These are phyloP conservation scores for Drosophila punjabiensis DNA, from an alignment of 1,140 invertebrate genomes.

Conservation along the genomic window DNA sequence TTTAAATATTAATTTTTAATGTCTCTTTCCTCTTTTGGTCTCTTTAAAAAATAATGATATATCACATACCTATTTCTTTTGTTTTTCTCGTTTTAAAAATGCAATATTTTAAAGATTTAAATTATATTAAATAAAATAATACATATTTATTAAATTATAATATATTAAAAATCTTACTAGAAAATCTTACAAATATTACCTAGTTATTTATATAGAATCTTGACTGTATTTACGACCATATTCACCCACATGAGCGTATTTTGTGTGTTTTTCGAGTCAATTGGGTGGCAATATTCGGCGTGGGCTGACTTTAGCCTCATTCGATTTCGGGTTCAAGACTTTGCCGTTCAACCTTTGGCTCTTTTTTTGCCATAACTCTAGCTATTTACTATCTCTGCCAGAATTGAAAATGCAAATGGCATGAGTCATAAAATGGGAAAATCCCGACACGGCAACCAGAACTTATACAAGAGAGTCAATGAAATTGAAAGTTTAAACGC, in stretches of 20 bases:
- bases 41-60: background rate
- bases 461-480: conserved; percentile 57
- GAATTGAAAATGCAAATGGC: conserved; percentile 56
- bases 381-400: conserved; percentile 21
- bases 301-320: conserved; percentile 40
- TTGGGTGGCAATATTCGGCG: conserved; percentile 62
- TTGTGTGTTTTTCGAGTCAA: conserved; percentile 49
- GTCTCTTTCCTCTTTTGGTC: background rate
- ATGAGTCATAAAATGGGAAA: conserved; percentile 76
- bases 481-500: conserved; percentile 72
- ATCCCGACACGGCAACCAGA: conserved; percentile 40
- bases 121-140: no score
- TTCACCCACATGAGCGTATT: conserved; percentile 37
- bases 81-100: background rate
- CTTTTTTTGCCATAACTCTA: conserved; percentile 29
- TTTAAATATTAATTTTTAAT: background rate
- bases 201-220: background rate
- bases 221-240: conserved; percentile 14
- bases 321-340: conserved; percentile 41
- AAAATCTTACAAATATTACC: background rate
- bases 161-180: background rate
- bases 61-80: background rate
- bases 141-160: no score
- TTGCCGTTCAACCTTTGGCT: conserved; percentile 29
- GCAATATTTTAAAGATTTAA: background rate